Evolutionary conservation across 2,797 vertebrate genomes (phyloP), one percentile per base, ranked within the genome.

Genomic region (Myripristis jacobus): DNA sequence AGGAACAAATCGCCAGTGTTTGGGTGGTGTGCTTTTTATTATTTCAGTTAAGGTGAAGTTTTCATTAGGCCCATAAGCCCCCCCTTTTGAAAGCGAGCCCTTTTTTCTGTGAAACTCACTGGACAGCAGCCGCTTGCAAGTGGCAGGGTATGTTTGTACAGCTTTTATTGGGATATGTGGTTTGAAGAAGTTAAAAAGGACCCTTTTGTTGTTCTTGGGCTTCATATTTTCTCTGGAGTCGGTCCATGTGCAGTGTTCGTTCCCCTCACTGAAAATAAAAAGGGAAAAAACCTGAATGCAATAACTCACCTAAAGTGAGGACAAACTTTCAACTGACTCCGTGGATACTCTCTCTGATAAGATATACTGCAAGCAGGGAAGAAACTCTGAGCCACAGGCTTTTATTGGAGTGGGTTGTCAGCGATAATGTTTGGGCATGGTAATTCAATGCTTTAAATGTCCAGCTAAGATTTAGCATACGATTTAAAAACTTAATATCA

Each of bases 141-240:
- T 93, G 90, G 93, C 91, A 83, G 83, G 79, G 56, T 91, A 88
- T 95, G 94, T 95, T 96, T 95, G 92, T 94, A 94, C 95, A 95
- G 95, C 95, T 95, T 95, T 94, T 92, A 93, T 94, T 92, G 92
- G 91, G 91, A 94, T 92, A 95, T 91, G 92, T 90, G 94, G 93
- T 91, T 91, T 91, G 91, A 92, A 91, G 89, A 94, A 93, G 91
- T 95, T 95, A 92, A 95, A 95, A 95, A 91, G 90, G 91, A 89
- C 86, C 77, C 88, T 75, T 89, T 92, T 95, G 93, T 93, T 96
- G 90, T 95, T 96, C 92, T 93, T 91, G 70, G 89, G 75, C 87
- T 93, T 94, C 87, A 80, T 93, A 92, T 94, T 94, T 93, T 94
- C 91, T 92, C 92, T 93, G 91, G 92, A 92, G 90, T 85, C 31